phyloP scores from a whole-genome alignment of 2,113 vertebrate species.

The Sprattus sprattus region DNA sequence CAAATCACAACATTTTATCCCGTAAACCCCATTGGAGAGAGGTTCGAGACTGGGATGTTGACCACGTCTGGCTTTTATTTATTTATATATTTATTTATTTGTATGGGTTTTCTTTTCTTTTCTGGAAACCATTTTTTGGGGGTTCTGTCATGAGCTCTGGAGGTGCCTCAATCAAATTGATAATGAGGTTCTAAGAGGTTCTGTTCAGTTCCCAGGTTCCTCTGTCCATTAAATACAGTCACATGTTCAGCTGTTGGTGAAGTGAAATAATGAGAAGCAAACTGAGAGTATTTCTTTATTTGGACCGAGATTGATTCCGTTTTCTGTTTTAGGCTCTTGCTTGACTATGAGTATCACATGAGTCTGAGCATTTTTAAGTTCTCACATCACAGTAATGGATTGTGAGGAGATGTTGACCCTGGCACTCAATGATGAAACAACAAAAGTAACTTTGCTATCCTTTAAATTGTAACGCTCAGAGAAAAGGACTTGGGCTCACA shows the following conservation, averaged over 20 bases:
- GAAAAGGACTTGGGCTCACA: background rate
- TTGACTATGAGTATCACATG: no score
- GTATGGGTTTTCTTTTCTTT: background rate
- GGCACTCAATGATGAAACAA: background rate
- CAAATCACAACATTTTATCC: background rate
- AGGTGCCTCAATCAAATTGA: background rate
- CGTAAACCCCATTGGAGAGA: background rate
- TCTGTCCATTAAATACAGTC: background rate
- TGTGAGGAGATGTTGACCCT: no score
- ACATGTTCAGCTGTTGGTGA: background rate
- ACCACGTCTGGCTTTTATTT: background rate
- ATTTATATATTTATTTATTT: background rate
- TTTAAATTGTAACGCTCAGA: background rate
- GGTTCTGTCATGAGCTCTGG: background rate
- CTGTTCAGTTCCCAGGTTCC: background rate
- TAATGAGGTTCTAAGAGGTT: background rate
- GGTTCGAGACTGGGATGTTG: no score
- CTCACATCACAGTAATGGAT: no score
- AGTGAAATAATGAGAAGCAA: background rate
- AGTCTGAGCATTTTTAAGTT: no score
- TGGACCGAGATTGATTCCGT: no score
- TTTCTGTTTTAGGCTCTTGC: no score
- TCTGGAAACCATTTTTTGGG: background rate
- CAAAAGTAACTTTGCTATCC: background rate
- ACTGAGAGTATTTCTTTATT: background rate